These are phyloP conservation scores for Volucella inanis DNA, from an alignment of 2,888 invertebrate genomes.

Conservation along the genomic window DNA sequence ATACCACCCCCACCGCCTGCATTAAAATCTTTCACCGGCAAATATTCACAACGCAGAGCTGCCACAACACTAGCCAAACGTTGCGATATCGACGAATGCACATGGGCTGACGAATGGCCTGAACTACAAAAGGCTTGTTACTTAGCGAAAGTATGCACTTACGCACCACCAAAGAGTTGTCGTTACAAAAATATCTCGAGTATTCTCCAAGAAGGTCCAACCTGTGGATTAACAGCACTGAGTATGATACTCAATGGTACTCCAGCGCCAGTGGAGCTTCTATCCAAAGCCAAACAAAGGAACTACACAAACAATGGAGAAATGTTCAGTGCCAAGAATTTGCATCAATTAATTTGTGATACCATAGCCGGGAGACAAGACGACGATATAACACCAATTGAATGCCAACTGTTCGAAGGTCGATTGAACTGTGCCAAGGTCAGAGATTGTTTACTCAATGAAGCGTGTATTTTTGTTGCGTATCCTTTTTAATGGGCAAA, in stretches of 20 bases:
- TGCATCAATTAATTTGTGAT: conserved; percentile 84
- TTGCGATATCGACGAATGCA: conserved; percentile 82
- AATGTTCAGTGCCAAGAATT: conserved; percentile 91
- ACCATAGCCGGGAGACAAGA: conserved; percentile 67
- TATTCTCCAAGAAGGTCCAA: conserved; percentile 85
- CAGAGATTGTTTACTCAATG: conserved; percentile 81
- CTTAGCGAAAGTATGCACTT: conserved; percentile 84
- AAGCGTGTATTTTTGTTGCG: conserved; percentile 84
- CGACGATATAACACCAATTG: conserved; percentile 44
- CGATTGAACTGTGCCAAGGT: conserved; percentile 82
- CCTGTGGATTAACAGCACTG: conserved; percentile 94
- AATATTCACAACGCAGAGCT: conserved; percentile 13
- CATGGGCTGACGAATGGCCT: conserved; percentile 85
- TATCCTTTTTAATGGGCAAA: conserved; percentile 83
- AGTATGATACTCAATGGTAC: conserved; percentile 89
- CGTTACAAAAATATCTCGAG: conserved; percentile 82
- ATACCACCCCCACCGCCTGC: conserved; percentile 66
- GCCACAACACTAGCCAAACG: conserved; percentile 29
- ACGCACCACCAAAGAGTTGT: conserved; percentile 84
- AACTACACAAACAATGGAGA: conserved; percentile 93
- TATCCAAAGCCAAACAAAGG: conserved; percentile 86
- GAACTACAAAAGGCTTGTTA: conserved; percentile 86
- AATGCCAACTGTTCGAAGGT: conserved; percentile 82
- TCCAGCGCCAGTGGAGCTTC: conserved; percentile 85
- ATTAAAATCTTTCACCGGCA: background rate